Base-by-base conservation (phyloP, 2,113 vertebrate genomes). In the Pungitius pungitius region DNA sequence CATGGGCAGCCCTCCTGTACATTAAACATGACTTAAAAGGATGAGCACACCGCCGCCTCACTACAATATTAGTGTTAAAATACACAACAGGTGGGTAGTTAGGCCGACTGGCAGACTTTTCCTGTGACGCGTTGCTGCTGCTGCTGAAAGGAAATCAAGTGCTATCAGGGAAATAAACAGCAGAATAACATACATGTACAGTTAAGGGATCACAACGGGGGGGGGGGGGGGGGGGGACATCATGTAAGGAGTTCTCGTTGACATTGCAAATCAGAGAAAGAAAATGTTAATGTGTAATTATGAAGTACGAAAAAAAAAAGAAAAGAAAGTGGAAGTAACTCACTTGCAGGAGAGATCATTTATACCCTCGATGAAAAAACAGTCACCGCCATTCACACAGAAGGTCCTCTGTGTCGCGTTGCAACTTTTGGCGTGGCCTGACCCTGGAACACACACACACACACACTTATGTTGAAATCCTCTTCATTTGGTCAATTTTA, bases 311-410 rank as follows among this genome's bases (percentile, higher is more conserved):
- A 56, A 40, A 55, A 45, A 1, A 52, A 52, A 63, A 43, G 5
- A 30, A 30, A 30, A 30, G 30, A 5, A 5, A 30, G n/a, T n/a
- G 3, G n/a, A 64, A 89, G 86, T 82, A 88, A 96, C 97, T 98
- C 94, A 99, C 97, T 96, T 98, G 97, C 97, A 99, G 85, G 97
- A 96, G 77, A 98, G 94, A 91, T 96, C 94, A 92, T 99, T 97
- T 93, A 99, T 97, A 92, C 96, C 97, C 70, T 96, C 95, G 81
- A 97, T 96, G 95, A 97, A 98, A 94, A 96, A 99, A 95, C 97
- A 99, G 87, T 97, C 94, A 8, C 97, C 97, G 80, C 97, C 96
- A 80, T 99, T 99, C 91, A 98, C 97, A 87, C 97, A 99, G 84
- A 96, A 99, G 83, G 95, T 90, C 92, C 96, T 98, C 86, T 97